phyloP scores from a whole-genome alignment of 2,797 vertebrate genomes.

The Tangara arthus region DNA sequence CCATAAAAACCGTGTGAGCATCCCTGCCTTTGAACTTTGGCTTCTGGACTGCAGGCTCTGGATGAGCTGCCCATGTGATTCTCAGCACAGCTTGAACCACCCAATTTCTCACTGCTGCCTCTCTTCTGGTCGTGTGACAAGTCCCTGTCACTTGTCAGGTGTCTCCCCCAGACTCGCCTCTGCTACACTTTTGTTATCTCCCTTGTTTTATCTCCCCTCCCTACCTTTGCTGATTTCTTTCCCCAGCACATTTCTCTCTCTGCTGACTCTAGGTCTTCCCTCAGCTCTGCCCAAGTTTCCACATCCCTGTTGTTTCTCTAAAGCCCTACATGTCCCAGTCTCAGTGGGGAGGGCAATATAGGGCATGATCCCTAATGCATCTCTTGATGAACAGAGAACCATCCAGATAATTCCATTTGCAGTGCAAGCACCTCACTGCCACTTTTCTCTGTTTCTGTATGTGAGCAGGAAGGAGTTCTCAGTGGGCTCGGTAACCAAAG shows the following conservation, averaged over 20 bases:
- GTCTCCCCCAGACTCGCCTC: not conserved
- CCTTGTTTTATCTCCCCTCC: not conserved
- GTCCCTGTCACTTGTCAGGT: not conserved
- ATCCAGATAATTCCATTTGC: not conserved
- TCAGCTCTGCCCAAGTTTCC: not conserved
- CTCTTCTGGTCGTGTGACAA: not conserved
- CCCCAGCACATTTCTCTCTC: not conserved
- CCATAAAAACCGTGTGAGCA: conserved; percentile 3
- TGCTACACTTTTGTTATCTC: not conserved
- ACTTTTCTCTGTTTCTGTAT: not conserved
- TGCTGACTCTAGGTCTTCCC: not conserved
- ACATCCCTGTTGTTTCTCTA: not conserved
- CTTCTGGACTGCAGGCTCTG: not conserved
- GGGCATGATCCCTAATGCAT: not conserved
- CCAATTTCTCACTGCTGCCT: not conserved
- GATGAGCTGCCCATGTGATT: not conserved
- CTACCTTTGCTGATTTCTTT: not conserved
- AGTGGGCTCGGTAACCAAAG: not conserved
- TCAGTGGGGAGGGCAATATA: not conserved
- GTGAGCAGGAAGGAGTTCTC: not conserved
- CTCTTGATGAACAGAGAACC: not conserved
- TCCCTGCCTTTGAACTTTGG: conserved; percentile 27
- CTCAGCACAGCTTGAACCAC: not conserved
- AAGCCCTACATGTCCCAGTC: not conserved
- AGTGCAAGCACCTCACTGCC: not conserved